Conservation (phyloP, 92 coral and sea anemone genomes). For the Anthopleura xanthogrammica region DNA sequence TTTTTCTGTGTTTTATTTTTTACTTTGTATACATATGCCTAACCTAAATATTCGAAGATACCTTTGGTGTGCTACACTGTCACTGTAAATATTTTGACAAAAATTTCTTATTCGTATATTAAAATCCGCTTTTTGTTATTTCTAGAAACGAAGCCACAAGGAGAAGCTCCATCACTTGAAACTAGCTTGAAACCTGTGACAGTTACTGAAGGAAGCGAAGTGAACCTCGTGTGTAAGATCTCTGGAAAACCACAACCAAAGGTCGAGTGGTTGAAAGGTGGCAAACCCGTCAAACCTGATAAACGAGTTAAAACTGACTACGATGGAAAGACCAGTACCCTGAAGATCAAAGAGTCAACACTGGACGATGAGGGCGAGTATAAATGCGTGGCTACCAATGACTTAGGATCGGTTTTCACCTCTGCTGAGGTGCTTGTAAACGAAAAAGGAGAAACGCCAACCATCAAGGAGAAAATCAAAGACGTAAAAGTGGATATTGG, state of each 20-base stretch:
- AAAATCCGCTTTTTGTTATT: neutral
- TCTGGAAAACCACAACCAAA: conserved; percentile 76
- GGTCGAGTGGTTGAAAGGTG: conserved; percentile 78
- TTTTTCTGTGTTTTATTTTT: too few species aligned
- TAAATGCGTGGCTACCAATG: conserved; percentile 62
- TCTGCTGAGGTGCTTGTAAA: conserved; percentile 69
- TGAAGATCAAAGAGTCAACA: conserved; percentile 43
- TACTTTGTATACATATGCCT: too few species aligned
- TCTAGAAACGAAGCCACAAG: conserved; percentile 63
- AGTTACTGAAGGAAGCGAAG: conserved; percentile 60
- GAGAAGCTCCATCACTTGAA: conserved; percentile 56
- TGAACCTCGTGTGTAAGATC: conserved; percentile 57
- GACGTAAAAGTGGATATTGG: conserved; percentile 56
- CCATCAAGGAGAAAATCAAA: conserved; percentile 50
- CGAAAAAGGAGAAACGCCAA: conserved; percentile 62
- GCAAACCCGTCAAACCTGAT: conserved; percentile 49
- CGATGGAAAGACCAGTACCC: conserved; percentile 59
- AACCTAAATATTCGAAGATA: too few species aligned
- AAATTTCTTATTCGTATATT: too few species aligned
- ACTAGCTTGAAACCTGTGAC: conserved; percentile 46
- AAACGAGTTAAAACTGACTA: conserved; percentile 44
- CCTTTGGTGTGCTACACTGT: too few species aligned
- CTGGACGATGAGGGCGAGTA: conserved; percentile 75
- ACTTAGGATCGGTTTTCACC: conserved; percentile 57
- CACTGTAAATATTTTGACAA: too few species aligned